A percentile compares a stretch with the other conserved stretches of the same genome.
These are phyloP conservation scores for Channa striata DNA, from an alignment of 2,797 vertebrate genomes.

Conservation along the genomic window DNA sequence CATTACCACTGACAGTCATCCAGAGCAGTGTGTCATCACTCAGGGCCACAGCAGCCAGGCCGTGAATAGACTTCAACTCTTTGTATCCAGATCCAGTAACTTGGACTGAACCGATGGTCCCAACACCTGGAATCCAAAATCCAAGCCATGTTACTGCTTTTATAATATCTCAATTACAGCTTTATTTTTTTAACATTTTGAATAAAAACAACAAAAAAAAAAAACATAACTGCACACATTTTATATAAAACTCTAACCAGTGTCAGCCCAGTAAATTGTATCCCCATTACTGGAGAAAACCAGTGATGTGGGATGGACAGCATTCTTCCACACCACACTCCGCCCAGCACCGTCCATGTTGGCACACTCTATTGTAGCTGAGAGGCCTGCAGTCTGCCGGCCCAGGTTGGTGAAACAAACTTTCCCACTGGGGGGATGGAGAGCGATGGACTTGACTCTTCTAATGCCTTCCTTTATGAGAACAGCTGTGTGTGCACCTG, in stretches of 20 bases:
- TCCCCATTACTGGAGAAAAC: constrained; percentile 81
- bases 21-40: constrained; percentile 86
- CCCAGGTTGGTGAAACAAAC: constrained; percentile 87
- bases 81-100: constrained; percentile 83
- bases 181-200: neutral
- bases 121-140: constrained; percentile 62
- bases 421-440: constrained; percentile 84
- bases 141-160: neutral
- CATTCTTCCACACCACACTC: constrained; percentile 82
- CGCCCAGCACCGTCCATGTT: constrained; percentile 87
- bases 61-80: constrained; percentile 78
- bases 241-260: constrained; percentile 71
- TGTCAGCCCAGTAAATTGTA: constrained; percentile 91
- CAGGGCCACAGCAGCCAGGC: constrained; percentile 80
- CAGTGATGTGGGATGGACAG: constrained; percentile 82
- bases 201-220: neutral
- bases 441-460: constrained; percentile 76
- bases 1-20: constrained; percentile 84
- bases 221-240: fast-evolving
- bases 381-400: neutral
- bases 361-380: constrained; percentile 83
- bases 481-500: constrained; percentile 73
- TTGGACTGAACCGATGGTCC: constrained; percentile 65
- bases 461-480: constrained; percentile 81
- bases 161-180: neutral